Conservation (phyloP, 2,888 invertebrate genomes). For the Pharmacophagus antenor region DNA sequence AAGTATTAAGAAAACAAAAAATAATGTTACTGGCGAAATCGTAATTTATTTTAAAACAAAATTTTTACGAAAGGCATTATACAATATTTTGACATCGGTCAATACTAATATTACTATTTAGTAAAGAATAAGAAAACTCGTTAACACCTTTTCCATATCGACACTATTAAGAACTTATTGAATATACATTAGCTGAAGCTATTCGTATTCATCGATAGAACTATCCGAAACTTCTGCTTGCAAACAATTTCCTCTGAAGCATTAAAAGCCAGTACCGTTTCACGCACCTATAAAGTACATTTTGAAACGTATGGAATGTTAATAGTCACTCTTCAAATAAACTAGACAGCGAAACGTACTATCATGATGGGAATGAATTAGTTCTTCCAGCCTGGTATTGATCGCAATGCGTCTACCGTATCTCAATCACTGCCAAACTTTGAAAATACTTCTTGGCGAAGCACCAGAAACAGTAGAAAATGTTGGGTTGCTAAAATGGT, state of each 20-base stretch:
- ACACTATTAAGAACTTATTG: neutral
- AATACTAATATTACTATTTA: neutral
- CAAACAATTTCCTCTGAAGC: neutral
- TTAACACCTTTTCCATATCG: neutral
- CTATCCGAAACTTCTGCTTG: neutral
- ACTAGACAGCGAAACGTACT: neutral
- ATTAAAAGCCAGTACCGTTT: neutral
- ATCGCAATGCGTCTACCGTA: constrained; percentile 28
- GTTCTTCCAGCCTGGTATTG: constrained; percentile 13
- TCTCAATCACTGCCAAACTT: constrained; percentile 27
- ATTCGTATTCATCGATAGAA: neutral
- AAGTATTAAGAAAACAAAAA: neutral
- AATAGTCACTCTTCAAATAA: neutral
- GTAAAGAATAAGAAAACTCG: neutral
- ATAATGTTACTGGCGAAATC: neutral
- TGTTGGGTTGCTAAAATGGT: constrained; percentile 16
- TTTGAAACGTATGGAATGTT: neutral
- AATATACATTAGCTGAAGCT: no score
- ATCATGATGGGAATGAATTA: constrained; percentile 4
- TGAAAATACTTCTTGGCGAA: constrained; percentile 24
- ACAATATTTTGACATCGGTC: no score
- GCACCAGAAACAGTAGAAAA: constrained; percentile 19
- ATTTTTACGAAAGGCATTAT: neutral
- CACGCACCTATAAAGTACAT: neutral
- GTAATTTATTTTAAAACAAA: neutral